phyloP scores from a whole-genome alignment of 2,113 vertebrate species.

The Albula glossodonta region DNA sequence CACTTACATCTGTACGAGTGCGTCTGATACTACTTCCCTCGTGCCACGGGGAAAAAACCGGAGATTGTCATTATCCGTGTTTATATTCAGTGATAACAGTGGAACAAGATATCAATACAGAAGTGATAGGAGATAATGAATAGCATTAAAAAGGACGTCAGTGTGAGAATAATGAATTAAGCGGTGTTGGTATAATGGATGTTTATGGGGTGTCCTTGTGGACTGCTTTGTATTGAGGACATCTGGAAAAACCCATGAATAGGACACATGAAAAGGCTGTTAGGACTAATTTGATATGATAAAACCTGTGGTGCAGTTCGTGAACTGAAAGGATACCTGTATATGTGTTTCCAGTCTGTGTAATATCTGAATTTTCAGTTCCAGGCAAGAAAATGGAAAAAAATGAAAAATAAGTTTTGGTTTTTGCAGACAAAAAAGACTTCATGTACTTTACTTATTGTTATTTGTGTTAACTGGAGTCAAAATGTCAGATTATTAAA shows the following conservation, averaged over 20 bases:
- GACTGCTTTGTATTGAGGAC: constrained; percentile 5
- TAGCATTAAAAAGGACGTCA: constrained; percentile 49
- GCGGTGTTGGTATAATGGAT: constrained; percentile 39
- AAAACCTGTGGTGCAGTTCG: constrained; percentile 11
- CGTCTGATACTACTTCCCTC: constrained; percentile 20
- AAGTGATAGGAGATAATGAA: constrained; percentile 49
- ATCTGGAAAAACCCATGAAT: not conserved
- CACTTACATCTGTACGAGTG: constrained; percentile 13
- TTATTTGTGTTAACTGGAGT: too few relatives aligned
- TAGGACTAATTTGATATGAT: constrained; percentile 19
- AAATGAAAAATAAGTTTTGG: not conserved
- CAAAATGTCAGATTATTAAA: too few relatives aligned
- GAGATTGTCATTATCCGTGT: constrained; percentile 40
- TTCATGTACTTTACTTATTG: not conserved
- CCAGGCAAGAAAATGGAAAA: too few relatives aligned
- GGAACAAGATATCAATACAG: constrained; percentile 38
- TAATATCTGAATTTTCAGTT: too few relatives aligned
- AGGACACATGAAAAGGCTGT: not conserved
- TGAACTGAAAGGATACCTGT: not conserved
- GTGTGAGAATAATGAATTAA: constrained; percentile 46
- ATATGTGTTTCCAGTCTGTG: not conserved
- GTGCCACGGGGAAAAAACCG: constrained; percentile 24
- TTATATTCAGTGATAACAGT: constrained; percentile 48
- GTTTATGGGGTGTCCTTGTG: constrained; percentile 38
- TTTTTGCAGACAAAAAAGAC: not conserved